Evolutionary conservation across 2,797 vertebrate species (phyloP).

Genomic region (Danio albolineatus): DNA sequence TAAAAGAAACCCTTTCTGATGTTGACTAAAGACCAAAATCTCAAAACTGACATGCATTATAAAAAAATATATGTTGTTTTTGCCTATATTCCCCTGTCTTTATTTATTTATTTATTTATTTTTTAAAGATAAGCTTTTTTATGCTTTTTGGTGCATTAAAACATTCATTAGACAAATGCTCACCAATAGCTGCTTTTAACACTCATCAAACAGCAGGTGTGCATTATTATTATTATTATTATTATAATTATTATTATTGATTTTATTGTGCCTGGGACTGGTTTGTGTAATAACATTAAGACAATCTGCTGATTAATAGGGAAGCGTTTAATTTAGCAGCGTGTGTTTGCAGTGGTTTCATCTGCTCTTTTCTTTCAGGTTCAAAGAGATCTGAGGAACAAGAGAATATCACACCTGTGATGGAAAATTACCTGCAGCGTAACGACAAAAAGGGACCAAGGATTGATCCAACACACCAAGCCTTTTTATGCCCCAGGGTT

Average conservation of each 20-base stretch:
- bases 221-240: not conserved
- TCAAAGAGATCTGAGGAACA: conserved; percentile 75
- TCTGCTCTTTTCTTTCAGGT: conserved; percentile 67
- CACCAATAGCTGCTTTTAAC: not conserved
- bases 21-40: too few species aligned
- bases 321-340: conserved; percentile 34
- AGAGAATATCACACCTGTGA: conserved; percentile 56
- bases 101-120: too few species aligned
- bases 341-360: conserved; percentile 32
- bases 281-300: conserved; percentile 10
- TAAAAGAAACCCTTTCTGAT: too few species aligned
- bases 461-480: conserved; percentile 37
- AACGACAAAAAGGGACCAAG: conserved; percentile 53
- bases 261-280: not conserved
- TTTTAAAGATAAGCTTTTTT: not conserved
- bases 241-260: too few species aligned
- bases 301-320: conserved; percentile 41
- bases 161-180: not conserved
- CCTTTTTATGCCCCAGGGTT: conserved; percentile 34
- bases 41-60: too few species aligned
- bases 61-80: too few species aligned
- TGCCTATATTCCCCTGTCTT: too few species aligned
- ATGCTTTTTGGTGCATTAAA: not conserved
- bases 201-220: not conserved
- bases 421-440: conserved; percentile 41